phyloP scores from a whole-genome alignment of 2,797 vertebrate genomes.

The Naso thynnoides region DNA sequence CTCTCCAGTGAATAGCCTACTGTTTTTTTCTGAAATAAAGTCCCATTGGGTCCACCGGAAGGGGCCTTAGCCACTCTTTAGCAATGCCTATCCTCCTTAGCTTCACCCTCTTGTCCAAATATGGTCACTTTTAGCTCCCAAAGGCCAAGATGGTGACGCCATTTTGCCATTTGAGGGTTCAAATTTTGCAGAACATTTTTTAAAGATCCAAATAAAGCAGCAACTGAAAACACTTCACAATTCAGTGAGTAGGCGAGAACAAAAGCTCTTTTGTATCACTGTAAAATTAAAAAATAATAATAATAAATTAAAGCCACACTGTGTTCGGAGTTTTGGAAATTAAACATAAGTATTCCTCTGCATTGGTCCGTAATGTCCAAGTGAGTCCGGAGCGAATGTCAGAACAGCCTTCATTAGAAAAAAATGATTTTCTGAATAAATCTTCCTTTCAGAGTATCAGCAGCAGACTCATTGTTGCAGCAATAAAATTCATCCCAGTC shows the following conservation, averaged over 20 bases:
- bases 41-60: too few relatives aligned
- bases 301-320: slow-evolving; percentile 12
- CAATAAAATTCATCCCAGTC: slow-evolving; percentile 78
- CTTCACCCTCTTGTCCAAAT: too few relatives aligned
- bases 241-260: slow-evolving; percentile 8
- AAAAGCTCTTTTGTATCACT: slow-evolving; percentile 29
- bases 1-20: too few relatives aligned
- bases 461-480: slow-evolving; percentile 71
- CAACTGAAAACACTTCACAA: not conserved
- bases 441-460: slow-evolving; percentile 70
- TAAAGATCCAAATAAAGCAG: slow-evolving; percentile 28
- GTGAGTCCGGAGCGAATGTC: slow-evolving; percentile 42
- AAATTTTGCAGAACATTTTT: slow-evolving; percentile 56
- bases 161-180: too few relatives aligned
- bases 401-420: slow-evolving; percentile 56
- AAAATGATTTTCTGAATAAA: slow-evolving; percentile 52
- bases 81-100: too few relatives aligned
- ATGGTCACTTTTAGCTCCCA: too few relatives aligned
- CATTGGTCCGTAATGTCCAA: slow-evolving; percentile 30
- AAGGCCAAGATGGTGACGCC: too few relatives aligned
- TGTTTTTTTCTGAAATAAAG: too few relatives aligned
- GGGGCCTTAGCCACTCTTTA: too few relatives aligned
- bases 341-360: slow-evolving; percentile 40
- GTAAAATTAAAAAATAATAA: not conserved
- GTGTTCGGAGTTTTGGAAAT: slow-evolving; percentile 33